These are phyloP conservation scores for Notospermus geniculatus DNA, from an alignment of 1,140 invertebrate species.

Conservation along the genomic window DNA sequence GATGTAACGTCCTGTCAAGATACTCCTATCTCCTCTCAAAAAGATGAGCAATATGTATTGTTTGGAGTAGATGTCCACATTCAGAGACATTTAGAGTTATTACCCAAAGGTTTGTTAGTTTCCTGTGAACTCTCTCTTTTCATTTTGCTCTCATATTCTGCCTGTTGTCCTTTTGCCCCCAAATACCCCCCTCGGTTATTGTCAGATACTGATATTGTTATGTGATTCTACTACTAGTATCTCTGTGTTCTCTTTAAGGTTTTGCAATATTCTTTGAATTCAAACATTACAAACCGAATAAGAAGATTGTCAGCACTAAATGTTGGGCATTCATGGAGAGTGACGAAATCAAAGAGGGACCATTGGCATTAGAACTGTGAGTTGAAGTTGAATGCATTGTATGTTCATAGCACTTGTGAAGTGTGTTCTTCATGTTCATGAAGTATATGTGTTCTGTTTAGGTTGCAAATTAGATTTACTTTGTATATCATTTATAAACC, in stretches of 20 bases:
- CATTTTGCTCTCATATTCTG: too few relatives aligned
- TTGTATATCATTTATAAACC: too few relatives aligned
- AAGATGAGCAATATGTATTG: slow-evolving; percentile 35
- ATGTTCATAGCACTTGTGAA: too few relatives aligned
- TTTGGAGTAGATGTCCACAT: slow-evolving; percentile 47
- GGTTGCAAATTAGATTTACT: too few relatives aligned
- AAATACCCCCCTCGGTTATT: too few relatives aligned
- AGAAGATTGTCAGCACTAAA: slow-evolving; percentile 40
- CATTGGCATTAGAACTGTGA: slow-evolving; percentile 43
- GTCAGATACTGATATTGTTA: too few relatives aligned
- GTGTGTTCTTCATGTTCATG: too few relatives aligned
- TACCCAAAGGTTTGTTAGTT: slow-evolving; percentile 42
- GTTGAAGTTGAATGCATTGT: slow-evolving; percentile 17
- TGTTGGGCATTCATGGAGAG: slow-evolving; percentile 49
- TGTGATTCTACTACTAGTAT: too few relatives aligned
- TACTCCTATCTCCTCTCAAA: slow-evolving; percentile 34
- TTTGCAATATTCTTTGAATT: slow-evolving; percentile 53
- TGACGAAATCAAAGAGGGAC: slow-evolving; percentile 50
- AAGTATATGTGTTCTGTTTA: too few relatives aligned
- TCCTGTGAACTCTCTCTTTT: too few relatives aligned
- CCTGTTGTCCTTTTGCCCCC: too few relatives aligned
- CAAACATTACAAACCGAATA: slow-evolving; percentile 51
- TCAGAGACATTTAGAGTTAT: slow-evolving; percentile 42
- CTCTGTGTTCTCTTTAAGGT: too few relatives aligned
- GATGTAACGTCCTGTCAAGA: slow-evolving; percentile 39